A percentile compares a stretch with the other conserved stretches of the same genome.
Evolutionary conservation across 2,888 invertebrate species (phyloP).

Genomic region (Clostera curtula): DNA sequence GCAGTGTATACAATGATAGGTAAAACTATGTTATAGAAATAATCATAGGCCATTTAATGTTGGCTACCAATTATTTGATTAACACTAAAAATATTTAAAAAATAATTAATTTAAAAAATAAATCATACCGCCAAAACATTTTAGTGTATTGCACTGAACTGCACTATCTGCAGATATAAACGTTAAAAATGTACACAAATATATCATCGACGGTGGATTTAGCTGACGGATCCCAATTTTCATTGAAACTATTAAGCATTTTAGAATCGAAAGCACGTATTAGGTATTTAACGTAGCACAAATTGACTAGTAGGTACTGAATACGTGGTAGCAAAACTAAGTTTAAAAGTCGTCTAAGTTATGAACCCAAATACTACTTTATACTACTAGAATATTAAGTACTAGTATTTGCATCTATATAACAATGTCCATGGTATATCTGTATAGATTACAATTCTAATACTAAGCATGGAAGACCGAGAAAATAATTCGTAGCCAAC

Average conservation of each 20-base stretch:
- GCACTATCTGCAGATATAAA: slow-evolving; percentile 50
- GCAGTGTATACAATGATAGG: slow-evolving; percentile 51
- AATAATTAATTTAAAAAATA: slow-evolving; percentile 38
- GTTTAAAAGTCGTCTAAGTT: no score
- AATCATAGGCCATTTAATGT: slow-evolving; percentile 61
- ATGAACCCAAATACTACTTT: no score
- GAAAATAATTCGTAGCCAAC: slow-evolving; percentile 74
- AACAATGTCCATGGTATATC: not conserved
- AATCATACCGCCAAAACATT: slow-evolving; percentile 49
- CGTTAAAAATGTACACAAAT: slow-evolving; percentile 36
- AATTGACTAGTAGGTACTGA: no score
- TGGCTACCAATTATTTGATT: slow-evolving; percentile 70
- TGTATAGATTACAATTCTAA: slow-evolving; percentile 7
- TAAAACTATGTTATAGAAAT: slow-evolving; percentile 36
- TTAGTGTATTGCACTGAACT: slow-evolving; percentile 66
- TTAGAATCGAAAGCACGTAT: no score
- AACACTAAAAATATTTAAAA: slow-evolving; percentile 37
- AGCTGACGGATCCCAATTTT: no score
- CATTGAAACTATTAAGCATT: no score
- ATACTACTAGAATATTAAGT: no score
- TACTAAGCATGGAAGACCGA: slow-evolving; percentile 67
- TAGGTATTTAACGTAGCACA: no score
- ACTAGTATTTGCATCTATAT: not conserved
- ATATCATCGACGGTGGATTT: no score
- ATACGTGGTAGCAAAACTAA: no score